These are phyloP conservation scores for Rattus rattus DNA, from an alignment of 2,113 vertebrate species.

Conservation along the genomic window DNA sequence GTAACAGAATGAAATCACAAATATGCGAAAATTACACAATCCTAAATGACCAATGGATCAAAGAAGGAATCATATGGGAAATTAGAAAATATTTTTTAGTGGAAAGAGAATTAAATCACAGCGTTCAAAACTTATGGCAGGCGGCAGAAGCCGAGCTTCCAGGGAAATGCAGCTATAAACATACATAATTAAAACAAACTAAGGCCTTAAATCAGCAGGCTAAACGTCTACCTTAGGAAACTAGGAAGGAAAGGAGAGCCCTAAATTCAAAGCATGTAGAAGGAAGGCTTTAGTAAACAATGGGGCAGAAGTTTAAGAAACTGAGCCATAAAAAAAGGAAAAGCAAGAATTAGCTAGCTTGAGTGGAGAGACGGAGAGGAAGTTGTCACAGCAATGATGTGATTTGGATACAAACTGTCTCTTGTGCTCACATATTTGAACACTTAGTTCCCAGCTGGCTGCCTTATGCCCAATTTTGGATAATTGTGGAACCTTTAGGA, in stretches of 20 bases:
- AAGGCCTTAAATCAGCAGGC: slow-evolving; percentile 14
- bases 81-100: slow-evolving; percentile 37
- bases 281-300: not conserved
- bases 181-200: slow-evolving; percentile 24
- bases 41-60: not conserved
- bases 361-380: not conserved
- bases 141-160: not conserved
- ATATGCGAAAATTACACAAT: not conserved
- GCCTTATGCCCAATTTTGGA: not conserved
- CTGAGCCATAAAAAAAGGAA: not conserved
- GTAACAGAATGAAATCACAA: slow-evolving; percentile 39
- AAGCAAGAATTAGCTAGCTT: not conserved
- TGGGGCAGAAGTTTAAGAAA: not conserved
- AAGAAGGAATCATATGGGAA: slow-evolving; percentile 3
- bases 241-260: not conserved
- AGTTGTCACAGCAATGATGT: too few relatives aligned
- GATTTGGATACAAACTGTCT: not conserved
- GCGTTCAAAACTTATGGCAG: not conserved
- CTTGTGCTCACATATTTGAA: not conserved
- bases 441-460: not conserved
- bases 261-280: not conserved
- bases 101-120: slow-evolving; percentile 42
- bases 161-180: not conserved
- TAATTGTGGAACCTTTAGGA: not conserved
- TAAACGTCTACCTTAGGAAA: not conserved